Evolutionary conservation across 2,888 invertebrate genomes (phyloP).

Genomic region (Chouioia cunea): DNA sequence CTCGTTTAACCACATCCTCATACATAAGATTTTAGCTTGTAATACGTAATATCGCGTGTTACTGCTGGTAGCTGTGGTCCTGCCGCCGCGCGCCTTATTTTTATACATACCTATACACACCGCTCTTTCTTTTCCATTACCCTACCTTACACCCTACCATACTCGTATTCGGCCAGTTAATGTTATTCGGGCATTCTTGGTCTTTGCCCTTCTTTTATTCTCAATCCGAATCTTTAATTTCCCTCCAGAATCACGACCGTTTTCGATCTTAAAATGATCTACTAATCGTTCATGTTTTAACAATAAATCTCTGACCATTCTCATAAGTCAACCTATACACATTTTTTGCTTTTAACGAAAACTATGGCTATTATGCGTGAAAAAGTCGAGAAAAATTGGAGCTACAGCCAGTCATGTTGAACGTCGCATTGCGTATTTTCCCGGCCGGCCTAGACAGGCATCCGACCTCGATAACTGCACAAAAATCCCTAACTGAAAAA

Average conservation of each 20-base stretch:
- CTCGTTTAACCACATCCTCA: constrained; percentile 50
- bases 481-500: constrained; percentile 59
- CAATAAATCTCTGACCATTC: too few relatives aligned
- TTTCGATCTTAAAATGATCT: constrained; percentile 4
- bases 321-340: too few relatives aligned
- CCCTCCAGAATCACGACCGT: constrained; percentile 25
- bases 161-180: constrained; percentile 35
- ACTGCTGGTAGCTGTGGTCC: constrained; percentile 44
- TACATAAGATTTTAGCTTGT: constrained; percentile 61
- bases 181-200: constrained; percentile 22
- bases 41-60: constrained; percentile 61
- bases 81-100: constrained; percentile 31
- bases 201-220: constrained; percentile 33
- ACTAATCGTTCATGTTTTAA: too few relatives aligned
- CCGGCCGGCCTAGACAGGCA: constrained; percentile 43
- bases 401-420: constrained; percentile 23
- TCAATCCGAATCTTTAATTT: constrained; percentile 25
- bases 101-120: constrained; percentile 23
- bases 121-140: constrained; percentile 2
- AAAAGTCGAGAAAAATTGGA: too few relatives aligned
- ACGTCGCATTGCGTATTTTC: constrained; percentile 53
- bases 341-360: too few relatives aligned
- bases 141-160: constrained; percentile 9
- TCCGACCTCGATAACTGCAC: constrained; percentile 51
- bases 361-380: too few relatives aligned